Evolutionary conservation across 1,140 invertebrate genomes (phyloP), one percentile per base, ranked within the genome.

Genomic region (Aporrectodea caliginosa): DNA sequence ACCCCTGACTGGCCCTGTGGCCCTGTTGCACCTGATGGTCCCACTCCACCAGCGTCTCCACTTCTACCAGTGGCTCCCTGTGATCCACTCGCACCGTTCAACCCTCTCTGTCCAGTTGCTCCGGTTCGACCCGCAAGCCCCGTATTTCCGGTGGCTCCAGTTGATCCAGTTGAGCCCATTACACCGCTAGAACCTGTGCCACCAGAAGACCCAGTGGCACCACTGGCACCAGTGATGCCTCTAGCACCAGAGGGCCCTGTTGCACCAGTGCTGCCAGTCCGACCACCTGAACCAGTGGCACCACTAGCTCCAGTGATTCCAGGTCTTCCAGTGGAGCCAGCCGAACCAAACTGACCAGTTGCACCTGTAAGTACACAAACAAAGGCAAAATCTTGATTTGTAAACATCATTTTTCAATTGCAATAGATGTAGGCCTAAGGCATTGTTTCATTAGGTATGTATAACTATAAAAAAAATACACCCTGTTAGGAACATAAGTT

Each of bases 41-140:
- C 73, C 2, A 33, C 0, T 32, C 0, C 6, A n/a, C 73, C 73
- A 31, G 73, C 0, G 35, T 16, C 35, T 32, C 73, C 73, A 31
- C 35, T 74, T 74, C 30, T 30, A 31, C 73, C 73, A 34, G 73
- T 1, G 27, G 33, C 73, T 14, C 73, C 73, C 33, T 2, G 31
- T 27, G 73, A 27, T 74, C 73, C 73, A 1, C 30, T 32, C 33
- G 30, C 27, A 6, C 73, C 73, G 12, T 27, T 27, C 27, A 6
- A 31, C 35, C 73, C 73, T 31, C 22, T 2, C 27, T 33, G n/a
- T 32, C 73, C 73, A 32, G 73, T 27, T 2, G 33, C 31, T 34
- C 73, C 73, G n/a, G 73, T 32, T 74, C 12, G 35, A 29, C 75
- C 75, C n/a, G 75, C 27, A 2, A 22, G n/a, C 1, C 73, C 73